These are phyloP conservation scores for Lampris megalopsis DNA, from an alignment of 2,113 vertebrate genomes.

Conservation along the genomic window DNA sequence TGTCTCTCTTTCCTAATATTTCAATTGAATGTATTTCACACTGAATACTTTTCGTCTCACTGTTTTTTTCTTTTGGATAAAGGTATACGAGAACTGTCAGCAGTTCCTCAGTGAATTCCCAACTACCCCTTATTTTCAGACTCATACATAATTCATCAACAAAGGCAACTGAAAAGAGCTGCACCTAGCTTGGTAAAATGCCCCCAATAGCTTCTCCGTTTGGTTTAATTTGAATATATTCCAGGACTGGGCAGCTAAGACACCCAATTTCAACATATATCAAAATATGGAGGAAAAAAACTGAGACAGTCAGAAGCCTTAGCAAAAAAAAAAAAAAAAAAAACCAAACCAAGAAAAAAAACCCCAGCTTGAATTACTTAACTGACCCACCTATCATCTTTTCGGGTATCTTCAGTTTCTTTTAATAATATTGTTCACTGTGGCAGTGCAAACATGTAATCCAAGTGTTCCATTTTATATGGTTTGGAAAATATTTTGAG, in stretches of 20 bases:
- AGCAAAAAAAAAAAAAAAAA: background rate
- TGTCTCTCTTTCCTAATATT: slow-evolving; percentile 37
- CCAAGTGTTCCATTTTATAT: background rate
- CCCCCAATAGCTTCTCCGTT: slow-evolving; percentile 42
- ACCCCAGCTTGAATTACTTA: slow-evolving; percentile 8
- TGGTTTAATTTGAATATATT: slow-evolving; percentile 60
- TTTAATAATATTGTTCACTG: background rate
- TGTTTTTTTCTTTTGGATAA: slow-evolving; percentile 42
- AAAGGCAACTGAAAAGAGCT: slow-evolving; percentile 62
- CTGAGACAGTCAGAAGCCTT: background rate
- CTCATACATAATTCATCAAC: slow-evolving; percentile 78
- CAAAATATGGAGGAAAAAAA: slow-evolving; percentile 22
- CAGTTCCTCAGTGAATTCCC: slow-evolving; percentile 69
- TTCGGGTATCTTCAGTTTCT: background rate
- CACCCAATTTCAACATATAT: slow-evolving; percentile 50
- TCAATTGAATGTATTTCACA: slow-evolving; percentile 37
- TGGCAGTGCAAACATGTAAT: background rate
- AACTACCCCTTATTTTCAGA: slow-evolving; percentile 67
- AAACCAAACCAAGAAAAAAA: slow-evolving; percentile 22
- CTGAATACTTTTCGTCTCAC: slow-evolving; percentile 20
- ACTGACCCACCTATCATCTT: background rate
- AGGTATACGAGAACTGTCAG: slow-evolving; percentile 73
- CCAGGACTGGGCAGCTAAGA: slow-evolving; percentile 47
- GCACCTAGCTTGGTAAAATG: slow-evolving; percentile 59
- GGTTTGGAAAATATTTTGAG: background rate